phyloP scores from a whole-genome alignment of 92 coral and sea anemone species.

The Galaxea fascicularis region DNA sequence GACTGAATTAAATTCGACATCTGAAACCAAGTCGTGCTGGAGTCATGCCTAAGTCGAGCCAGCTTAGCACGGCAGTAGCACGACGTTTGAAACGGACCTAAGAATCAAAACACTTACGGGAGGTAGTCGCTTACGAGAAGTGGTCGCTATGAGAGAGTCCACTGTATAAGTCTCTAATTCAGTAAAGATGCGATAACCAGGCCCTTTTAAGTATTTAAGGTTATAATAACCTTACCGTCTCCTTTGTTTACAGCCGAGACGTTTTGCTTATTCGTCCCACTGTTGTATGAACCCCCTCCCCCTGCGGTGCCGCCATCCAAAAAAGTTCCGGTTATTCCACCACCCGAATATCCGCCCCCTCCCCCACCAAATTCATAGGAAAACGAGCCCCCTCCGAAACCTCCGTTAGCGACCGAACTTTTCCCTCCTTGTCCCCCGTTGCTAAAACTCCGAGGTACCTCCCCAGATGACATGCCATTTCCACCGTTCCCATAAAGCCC shows the following conservation, averaged over 20 bases:
- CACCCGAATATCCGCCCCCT: conserved; percentile 93
- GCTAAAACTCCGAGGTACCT: conserved; percentile 35
- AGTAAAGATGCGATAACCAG: no score
- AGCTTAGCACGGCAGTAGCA: no score
- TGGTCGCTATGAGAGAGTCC: no score
- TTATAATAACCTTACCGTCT: conserved; percentile 7
- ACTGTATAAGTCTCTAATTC: no score
- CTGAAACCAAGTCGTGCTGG: no score
- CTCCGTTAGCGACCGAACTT: conserved; percentile 42
- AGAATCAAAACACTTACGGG: no score
- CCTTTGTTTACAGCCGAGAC: conserved; percentile 22
- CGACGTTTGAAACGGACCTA: no score
- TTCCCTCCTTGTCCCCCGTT: conserved; percentile 67
- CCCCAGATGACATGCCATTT: neutral
- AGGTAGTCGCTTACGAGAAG: no score
- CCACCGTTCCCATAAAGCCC: conserved; percentile 64
- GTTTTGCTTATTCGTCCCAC: neutral
- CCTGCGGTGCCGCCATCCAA: neutral
- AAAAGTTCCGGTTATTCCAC: neutral
- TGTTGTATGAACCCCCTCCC: conserved; percentile 6
- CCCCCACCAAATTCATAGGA: conserved; percentile 57
- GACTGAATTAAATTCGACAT: no score
- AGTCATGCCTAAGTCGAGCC: no score
- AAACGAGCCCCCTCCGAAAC: conserved; percentile 69
- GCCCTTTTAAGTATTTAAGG: neutral